Evolutionary conservation across 2,888 invertebrate species (phyloP), one percentile per base, ranked within the genome.

Genomic region (Meiosimyza decipiens): DNA sequence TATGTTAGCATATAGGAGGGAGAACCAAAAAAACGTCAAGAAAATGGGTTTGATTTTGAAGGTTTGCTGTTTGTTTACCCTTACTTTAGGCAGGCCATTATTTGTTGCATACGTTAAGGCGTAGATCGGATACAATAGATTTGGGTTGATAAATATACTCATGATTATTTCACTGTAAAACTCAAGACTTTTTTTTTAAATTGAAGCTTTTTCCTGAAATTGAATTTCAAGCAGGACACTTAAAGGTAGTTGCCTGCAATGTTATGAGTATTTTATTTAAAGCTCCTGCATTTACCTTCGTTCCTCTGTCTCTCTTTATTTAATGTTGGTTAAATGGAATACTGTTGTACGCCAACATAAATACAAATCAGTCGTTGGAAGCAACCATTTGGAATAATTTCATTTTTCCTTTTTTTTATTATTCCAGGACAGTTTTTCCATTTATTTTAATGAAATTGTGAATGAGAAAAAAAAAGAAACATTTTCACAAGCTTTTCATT

Each of bases 51-150:
- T 47, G 49, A 7, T 18, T 2, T n/a, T 40, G 54, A 54, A 55
- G 12, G 52, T 28, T 22, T 15, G 47, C 40, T 66, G 52, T 67
- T 71, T 77, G 71, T 76, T 74, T 77, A 72, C 62, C 62, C 62
- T 74, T 33, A 73, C 75, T 73, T 60, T 57, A 59, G 73, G 73
- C 73, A 59, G 73, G 73, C 73, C 72, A 71, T 76, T 78, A 73
- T 78, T 76, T 77, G 76, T 74, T 77, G 80, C 80, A 75, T 77
- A 77, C 74, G 77, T 73, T 73, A 73, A 71, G 71, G 74, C 74
- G 75, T 73, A 74, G 81, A 82, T 80, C 80, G 80, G 77, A 76
- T 71, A 78, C 47, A 76, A 75, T 71, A 81, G 83, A 82, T 83
- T 81, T 74, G 75, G 79, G 76, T 80, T 82, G 80, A 82, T 82